Conservation (phyloP, 2,113 vertebrate species). For the Tachuris rubrigastra region DNA sequence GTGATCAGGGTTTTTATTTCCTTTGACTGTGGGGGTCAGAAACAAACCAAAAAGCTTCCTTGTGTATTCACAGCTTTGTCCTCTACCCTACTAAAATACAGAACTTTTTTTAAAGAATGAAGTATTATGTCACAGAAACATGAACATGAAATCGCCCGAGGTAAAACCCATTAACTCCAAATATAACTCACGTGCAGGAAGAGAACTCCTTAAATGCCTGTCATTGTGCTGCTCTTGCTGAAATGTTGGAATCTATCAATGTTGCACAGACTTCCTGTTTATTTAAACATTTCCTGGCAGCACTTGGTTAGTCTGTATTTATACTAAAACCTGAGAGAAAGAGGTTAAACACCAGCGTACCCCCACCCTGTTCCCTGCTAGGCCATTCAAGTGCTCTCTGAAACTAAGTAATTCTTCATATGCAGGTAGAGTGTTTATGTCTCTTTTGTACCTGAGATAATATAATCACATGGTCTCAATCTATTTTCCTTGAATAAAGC, state of each 20-base stretch:
- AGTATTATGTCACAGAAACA: constrained; percentile 32
- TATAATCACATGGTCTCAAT: neutral
- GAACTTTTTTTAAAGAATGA: constrained; percentile 37
- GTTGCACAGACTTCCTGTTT: constrained; percentile 77
- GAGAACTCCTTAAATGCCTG: constrained; percentile 55
- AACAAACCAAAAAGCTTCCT: neutral
- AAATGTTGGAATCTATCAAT: constrained; percentile 69
- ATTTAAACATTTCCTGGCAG: constrained; percentile 72
- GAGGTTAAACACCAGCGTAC: neutral
- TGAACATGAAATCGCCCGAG: constrained; percentile 49
- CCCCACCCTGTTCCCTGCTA: neutral
- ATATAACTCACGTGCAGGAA: constrained; percentile 60
- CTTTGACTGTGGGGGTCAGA: neutral
- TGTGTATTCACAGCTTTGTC: constrained; percentile 27
- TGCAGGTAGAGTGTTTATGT: neutral
- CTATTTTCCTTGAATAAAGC: neutral
- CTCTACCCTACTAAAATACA: constrained; percentile 27
- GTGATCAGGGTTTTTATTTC: constrained; percentile 21
- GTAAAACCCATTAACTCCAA: constrained; percentile 64
- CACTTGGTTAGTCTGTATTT: constrained; percentile 60
- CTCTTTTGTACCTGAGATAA: neutral
- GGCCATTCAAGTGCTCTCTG: neutral
- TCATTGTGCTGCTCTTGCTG: constrained; percentile 60
- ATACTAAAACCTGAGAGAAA: constrained; percentile 34
- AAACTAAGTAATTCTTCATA: neutral